Evolutionary conservation across 2,888 invertebrate species (phyloP), one percentile per base, ranked within the genome.

Genomic region (Caprella mutica): DNA sequence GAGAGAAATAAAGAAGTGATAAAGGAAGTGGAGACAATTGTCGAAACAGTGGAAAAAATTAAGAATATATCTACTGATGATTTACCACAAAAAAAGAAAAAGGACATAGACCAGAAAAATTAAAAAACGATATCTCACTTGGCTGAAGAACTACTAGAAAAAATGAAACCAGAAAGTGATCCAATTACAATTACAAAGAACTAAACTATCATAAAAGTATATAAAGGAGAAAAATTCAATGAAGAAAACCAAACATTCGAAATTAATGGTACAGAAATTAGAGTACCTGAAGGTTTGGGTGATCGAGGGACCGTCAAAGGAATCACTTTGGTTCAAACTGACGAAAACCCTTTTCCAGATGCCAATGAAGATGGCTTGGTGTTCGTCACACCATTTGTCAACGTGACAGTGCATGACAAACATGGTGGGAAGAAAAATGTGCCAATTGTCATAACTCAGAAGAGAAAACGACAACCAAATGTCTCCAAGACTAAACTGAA

Each of bases 261-360:
- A 12, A 30, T 48, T 6, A 48, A 30, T 14, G 27, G 1, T 24
- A 48, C 48, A n/a, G 2, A 48, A 48, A 48, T 48, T 17, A 5
- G 19, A 8, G n/a, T 48, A n/a, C 48, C 48, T 30, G 48, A 48
- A 48, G 48, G 48, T 14, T 30, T 48, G 9, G 48, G 48, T 14
- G 48, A 48, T n/a, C 29, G 30, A 26, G 44, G 44, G n/a, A 44
- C 44, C 14, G 27, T 26, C 8, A 26, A 26, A 24, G 44, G 44
- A 24, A 27, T 44, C 1, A 44, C 44, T 6, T 14, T 44, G 5
- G 24, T 44, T 21, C 26, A 26, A 9, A 44, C 26, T 2, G 26
- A 44, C n/a, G 44, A 44, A 44, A 44, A 44, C 44, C 44, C 44
- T 2, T 21, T 24, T 17, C 26, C 24, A 26, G 44, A 44, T 26